These are phyloP conservation scores for Thyatira batis DNA, from an alignment of 2,888 invertebrate species.

Conservation along the genomic window DNA sequence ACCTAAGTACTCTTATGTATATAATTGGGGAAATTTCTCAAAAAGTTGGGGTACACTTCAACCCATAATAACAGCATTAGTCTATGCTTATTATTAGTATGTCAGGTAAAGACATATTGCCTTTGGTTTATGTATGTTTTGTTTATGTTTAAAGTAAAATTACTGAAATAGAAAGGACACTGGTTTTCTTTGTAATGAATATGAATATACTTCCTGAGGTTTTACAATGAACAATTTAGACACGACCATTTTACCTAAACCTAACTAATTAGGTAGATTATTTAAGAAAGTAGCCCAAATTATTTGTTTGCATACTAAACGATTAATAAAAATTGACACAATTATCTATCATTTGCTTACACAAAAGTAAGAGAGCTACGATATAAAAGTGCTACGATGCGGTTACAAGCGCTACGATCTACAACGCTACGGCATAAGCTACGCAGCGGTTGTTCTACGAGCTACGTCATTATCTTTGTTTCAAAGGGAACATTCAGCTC, in stretches of 20 bases:
- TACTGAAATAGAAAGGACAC: no score
- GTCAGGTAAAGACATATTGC: no score
- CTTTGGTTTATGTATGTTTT: no score
- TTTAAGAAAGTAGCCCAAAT: no score
- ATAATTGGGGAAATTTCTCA: constrained; percentile 42
- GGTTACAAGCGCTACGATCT: not conserved
- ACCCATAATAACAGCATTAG: constrained; percentile 32
- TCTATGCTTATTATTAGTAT: constrained; percentile 38
- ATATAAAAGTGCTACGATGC: not conserved
- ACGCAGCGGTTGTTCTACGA: not conserved
- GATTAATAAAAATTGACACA: not conserved
- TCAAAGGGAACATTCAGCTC: not conserved
- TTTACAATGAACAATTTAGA: no score
- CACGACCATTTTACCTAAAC: no score
- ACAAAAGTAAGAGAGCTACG: not conserved
- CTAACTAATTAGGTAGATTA: no score
- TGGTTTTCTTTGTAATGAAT: no score
- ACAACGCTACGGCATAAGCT: not conserved
- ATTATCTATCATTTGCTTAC: not conserved
- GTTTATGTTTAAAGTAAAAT: no score
- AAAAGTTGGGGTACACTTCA: constrained; percentile 26
- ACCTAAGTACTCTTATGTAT: constrained; percentile 19
- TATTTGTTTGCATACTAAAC: not conserved
- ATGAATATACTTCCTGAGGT: no score
- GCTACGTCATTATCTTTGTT: not conserved